Evolutionary conservation across 2,888 invertebrate genomes (phyloP).

Genomic region (Ophion costatus): DNA sequence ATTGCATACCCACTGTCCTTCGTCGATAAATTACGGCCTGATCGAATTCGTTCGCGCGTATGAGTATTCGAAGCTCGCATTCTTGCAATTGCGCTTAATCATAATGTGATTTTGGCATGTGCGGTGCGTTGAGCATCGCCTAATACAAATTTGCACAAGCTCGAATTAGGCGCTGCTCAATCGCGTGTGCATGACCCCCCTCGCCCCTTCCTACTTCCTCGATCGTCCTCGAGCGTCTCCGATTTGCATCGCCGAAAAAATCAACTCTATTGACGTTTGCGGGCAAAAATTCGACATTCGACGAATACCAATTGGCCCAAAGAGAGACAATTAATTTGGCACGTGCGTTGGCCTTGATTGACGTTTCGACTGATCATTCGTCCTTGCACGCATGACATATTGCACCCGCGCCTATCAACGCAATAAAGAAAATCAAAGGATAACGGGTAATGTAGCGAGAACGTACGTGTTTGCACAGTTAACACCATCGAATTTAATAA

Average conservation of each 20-base stretch:
- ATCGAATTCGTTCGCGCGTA: slow-evolving; percentile 27
- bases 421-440: neutral
- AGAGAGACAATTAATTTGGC: slow-evolving; percentile 8
- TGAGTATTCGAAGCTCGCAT: slow-evolving; percentile 35
- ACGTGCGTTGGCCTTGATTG: slow-evolving; percentile 9
- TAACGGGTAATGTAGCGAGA: neutral
- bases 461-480: neutral
- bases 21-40: neutral
- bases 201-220: neutral
- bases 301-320: slow-evolving; percentile 45
- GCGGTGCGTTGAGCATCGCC: slow-evolving; percentile 8
- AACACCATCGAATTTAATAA: neutral
- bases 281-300: slow-evolving; percentile 35
- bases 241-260: slow-evolving; percentile 36
- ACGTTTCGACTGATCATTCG: slow-evolving; percentile 4
- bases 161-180: slow-evolving; percentile 28
- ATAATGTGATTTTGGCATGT: slow-evolving; percentile 35
- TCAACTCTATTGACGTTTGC: slow-evolving; percentile 24
- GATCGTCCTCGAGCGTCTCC: slow-evolving; percentile 16
- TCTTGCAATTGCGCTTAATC: slow-evolving; percentile 15
- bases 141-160: slow-evolving; percentile 29
- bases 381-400: neutral
- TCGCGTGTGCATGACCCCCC: neutral
- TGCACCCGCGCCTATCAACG: neutral
- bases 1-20: slow-evolving; percentile 25